Conservation (phyloP, 2,888 invertebrate genomes). For the Ectemnius cavifrons region DNA sequence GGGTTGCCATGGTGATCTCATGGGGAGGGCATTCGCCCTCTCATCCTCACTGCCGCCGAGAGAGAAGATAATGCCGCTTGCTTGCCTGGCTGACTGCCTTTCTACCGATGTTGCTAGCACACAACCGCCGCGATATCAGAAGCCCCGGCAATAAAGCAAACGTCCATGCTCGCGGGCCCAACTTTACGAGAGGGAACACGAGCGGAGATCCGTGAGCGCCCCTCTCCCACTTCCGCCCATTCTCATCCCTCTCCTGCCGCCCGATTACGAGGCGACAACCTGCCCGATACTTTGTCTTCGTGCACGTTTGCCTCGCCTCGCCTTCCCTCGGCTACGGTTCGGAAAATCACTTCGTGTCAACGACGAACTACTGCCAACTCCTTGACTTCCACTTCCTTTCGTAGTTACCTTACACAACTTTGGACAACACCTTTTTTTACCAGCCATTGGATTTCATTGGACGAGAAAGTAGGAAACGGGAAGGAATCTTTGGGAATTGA, state of each 20-base stretch:
- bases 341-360: background rate
- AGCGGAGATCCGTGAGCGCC: slow-evolving; percentile 19
- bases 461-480: too few species aligned
- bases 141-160: slow-evolving; percentile 73
- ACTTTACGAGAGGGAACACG: slow-evolving; percentile 55
- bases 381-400: background rate
- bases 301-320: slow-evolving; percentile 14
- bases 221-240: background rate
- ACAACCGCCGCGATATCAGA: slow-evolving; percentile 72
- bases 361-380: background rate
- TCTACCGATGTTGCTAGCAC: slow-evolving; percentile 64
- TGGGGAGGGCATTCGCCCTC: slow-evolving; percentile 74
- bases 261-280: slow-evolving; percentile 48
- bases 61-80: slow-evolving; percentile 74
- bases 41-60: slow-evolving; percentile 69
- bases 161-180: slow-evolving; percentile 56
- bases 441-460: too few species aligned
- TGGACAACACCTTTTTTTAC: too few species aligned
- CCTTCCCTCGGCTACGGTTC: background rate
- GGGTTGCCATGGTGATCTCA: slow-evolving; percentile 77
- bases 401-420: too few species aligned
- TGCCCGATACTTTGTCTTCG: slow-evolving; percentile 40
- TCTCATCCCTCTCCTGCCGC: background rate
- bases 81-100: slow-evolving; percentile 56
- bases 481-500: too few species aligned